Evolutionary conservation across 2,888 invertebrate genomes (phyloP).

Genomic region (Allophyes oxyacanthae): DNA sequence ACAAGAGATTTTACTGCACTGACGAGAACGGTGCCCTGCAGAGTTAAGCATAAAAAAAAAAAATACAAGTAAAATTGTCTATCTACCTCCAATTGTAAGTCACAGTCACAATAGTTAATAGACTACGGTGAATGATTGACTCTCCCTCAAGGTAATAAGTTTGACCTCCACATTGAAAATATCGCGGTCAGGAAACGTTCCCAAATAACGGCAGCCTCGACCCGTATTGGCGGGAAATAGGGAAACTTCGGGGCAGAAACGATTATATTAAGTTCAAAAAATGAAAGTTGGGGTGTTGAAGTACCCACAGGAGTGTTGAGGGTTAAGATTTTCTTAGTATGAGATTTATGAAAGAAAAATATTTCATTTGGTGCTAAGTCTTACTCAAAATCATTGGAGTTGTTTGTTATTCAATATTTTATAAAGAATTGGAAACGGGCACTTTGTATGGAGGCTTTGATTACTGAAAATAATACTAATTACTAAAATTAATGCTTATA

Average conservation of each 20-base stretch:
- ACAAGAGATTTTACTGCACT: too few relatives aligned
- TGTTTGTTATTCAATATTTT: too few relatives aligned
- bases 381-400: too few relatives aligned
- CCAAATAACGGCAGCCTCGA: conserved; percentile 57
- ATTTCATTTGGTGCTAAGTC: not conserved
- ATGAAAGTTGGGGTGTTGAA: conserved; percentile 13
- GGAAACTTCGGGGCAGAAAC: conserved; percentile 42
- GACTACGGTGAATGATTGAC: conserved; percentile 20
- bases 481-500: not conserved
- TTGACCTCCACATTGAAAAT: conserved; percentile 54
- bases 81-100: not conserved
- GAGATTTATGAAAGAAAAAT: not conserved
- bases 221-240: conserved; percentile 57
- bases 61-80: not conserved
- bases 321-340: not conserved
- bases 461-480: not conserved
- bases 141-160: conserved; percentile 32
- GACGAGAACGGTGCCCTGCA: too few relatives aligned
- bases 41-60: too few relatives aligned
- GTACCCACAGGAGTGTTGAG: conserved; percentile 2
- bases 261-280: conserved; percentile 55
- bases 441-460: not conserved
- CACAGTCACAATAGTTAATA: conserved; percentile 20
- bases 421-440: too few relatives aligned
- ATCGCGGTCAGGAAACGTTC: conserved; percentile 63